A percentile compares a stretch with the other conserved stretches of the same genome.
These are phyloP conservation scores for Coenobita brevimanus DNA, from an alignment of 1,140 invertebrate genomes.

Conservation along the genomic window DNA sequence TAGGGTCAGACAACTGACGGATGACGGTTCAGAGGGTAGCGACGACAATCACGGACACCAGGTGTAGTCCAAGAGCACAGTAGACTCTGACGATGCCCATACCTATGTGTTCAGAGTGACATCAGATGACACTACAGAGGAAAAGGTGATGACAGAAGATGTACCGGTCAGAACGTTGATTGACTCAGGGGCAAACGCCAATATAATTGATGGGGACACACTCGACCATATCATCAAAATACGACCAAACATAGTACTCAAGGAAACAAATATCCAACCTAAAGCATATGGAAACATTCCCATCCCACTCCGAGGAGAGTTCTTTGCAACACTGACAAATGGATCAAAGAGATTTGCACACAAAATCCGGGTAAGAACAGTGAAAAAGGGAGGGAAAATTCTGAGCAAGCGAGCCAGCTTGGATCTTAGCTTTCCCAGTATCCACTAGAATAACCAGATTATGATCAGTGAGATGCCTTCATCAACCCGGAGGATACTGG, in stretches of 20 bases:
- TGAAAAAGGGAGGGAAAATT: background rate
- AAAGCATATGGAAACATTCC: no score
- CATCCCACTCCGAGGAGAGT: no score
- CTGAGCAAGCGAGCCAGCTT: no score
- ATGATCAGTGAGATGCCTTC: background rate
- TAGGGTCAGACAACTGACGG: background rate
- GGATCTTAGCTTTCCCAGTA: no score
- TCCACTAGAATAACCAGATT: no score
- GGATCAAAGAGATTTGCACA: no score
- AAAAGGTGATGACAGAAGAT: background rate
- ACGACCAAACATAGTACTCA: constrained; percentile 5
- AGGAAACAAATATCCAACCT: background rate
- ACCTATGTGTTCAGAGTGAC: background rate
- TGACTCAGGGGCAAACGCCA: background rate
- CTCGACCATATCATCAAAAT: background rate
- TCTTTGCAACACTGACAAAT: no score
- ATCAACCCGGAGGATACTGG: background rate
- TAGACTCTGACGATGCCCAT: background rate
- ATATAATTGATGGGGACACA: background rate
- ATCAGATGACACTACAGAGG: background rate
- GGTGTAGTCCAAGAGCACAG: background rate
- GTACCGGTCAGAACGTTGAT: background rate
- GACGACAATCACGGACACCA: background rate
- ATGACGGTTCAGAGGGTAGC: background rate
- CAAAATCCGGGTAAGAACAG: background rate